Evolutionary conservation across 2,888 invertebrate genomes (phyloP), one percentile per base, ranked within the genome.

Genomic region (Leptura quadrifasciata): DNA sequence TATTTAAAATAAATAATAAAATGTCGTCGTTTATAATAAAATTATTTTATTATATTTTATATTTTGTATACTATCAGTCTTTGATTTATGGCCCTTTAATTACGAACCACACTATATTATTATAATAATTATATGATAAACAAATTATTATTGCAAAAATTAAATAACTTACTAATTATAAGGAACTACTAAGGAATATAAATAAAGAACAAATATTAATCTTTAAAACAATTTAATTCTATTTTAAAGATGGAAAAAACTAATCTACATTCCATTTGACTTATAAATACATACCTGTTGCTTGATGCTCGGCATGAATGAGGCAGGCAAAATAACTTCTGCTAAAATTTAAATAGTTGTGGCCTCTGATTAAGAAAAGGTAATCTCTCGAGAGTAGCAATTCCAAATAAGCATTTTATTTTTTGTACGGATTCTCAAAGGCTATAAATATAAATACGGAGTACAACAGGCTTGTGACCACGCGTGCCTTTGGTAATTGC

Each of bases 401-500:
- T 52, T 39, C 71, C 71, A 47, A 60, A 61, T 55, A 69, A 72
- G 65, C 57, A 61, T 79, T 78, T 79, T 75, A 80, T 84, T 84
- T 85, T 84, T 84, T 84, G 82, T 83, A 79, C 76, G 82, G 78
- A 85, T 85, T 85, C 84, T 82, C 81, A 70, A 63, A 71, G 81
- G 81, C 81, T 79, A 82, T 84, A 85, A 85, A 85, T 84, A 84
- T 84, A 85, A 84, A 84, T 80, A 83, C 79, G 79, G 82, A 84
- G 82, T 82, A 76, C 77, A 68, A 76, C 78, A 81, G 39, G 52
- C 24, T 60, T 52, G 52, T 21, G 61, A 61, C 47, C 27, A 24
- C 84, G 84, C 85, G 85, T 85, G 85, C 85, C 84, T 83, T 77
- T 74, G 77, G 82, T 85, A 85, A 85, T 85, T 84, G 84, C 82